Base-by-base conservation (phyloP, 2,888 invertebrate species). In the Andrena fulva region DNA sequence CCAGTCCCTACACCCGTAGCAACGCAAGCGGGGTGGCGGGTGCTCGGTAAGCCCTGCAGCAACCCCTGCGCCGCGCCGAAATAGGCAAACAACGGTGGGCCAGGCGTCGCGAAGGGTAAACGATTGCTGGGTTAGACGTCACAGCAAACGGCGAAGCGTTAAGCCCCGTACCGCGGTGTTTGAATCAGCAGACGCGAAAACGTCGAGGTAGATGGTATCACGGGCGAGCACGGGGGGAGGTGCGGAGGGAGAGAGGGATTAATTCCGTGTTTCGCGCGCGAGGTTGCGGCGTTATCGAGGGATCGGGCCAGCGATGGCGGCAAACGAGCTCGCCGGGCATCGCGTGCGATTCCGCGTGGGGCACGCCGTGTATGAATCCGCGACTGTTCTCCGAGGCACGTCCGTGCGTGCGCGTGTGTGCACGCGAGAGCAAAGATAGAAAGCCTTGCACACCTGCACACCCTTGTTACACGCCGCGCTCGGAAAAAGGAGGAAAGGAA, bases 401-500 rank as follows among this genome's bases (percentile, higher is more conserved):
- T 52, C 8, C 48, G 67, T 64, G 54, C 0, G 24, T 35, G 27
- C 50, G 62, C 24, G 75, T 35, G 75, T 68, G 64, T 31, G 64
- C 48, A 50, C 42, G 52, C 69, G 54, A 33, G 74, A 54, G 76
- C 80, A 87, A 87, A 84, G 88, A 87, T 87, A 85, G 87, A 86
- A 85, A 73, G 82, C 77, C 60, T 66, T 60, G 85, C 85, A 85
- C 77, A 84, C 85, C 85, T 85, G 85, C 85, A 62, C 77, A 85
- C 69, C 85, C 85, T 77, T 85, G 77, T 73, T 73, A 73, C 68
- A 69, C 52, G 4, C 63, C 54, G 71, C 31, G 50, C 24, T 2
- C 60, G 35, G 77, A 73, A 82, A 71, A 72, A 67, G 52, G 63
- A 68, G 54, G 62, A 69, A 60, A 77, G 24, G 56, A 56, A 56